phyloP scores from a whole-genome alignment of 2,113 vertebrate species.

The Gasterosteus aculeatus region DNA sequence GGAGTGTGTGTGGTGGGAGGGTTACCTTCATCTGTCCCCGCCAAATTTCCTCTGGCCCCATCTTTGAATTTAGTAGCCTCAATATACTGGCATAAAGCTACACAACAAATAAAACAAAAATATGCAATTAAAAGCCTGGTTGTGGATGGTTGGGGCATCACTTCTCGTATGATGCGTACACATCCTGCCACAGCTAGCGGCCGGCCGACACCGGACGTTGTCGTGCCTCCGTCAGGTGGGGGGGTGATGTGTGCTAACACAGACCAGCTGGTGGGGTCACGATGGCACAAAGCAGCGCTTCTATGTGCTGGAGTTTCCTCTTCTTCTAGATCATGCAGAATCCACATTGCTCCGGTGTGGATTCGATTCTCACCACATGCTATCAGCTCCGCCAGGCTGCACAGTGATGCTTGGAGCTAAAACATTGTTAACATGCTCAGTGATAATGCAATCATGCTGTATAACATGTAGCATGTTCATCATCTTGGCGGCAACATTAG shows the following conservation, averaged over 20 bases:
- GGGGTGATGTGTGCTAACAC: conserved; percentile 10
- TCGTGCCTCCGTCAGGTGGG: conserved; percentile 26
- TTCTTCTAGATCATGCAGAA: conserved; percentile 33
- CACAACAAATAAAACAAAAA: conserved; percentile 94
- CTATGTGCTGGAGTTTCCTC: conserved; percentile 12
- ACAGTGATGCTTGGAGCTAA: not conserved
- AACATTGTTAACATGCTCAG: conserved; percentile 3
- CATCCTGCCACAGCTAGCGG: conserved; percentile 24
- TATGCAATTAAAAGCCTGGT: conserved; percentile 81
- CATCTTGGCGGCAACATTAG: not conserved
- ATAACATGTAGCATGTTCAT: not conserved
- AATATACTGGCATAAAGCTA: conserved; percentile 99
- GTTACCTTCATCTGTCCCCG: conserved; percentile 92
- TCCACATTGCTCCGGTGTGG: conserved; percentile 22
- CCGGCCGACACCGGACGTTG: conserved; percentile 13
- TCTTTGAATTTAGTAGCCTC: conserved; percentile 98
- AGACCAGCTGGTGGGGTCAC: conserved; percentile 24
- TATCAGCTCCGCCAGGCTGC: not conserved
- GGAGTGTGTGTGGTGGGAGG: conserved; percentile 73
- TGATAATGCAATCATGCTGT: not conserved
- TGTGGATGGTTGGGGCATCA: conserved; percentile 62
- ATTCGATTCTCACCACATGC: conserved; percentile 20
- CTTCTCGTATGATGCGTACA: conserved; percentile 60
- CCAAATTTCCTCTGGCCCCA: conserved; percentile 92
- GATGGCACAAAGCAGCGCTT: conserved; percentile 8